These are phyloP conservation scores for Chrysolina americana DNA, from an alignment of 2,888 invertebrate genomes.

Conservation along the genomic window DNA sequence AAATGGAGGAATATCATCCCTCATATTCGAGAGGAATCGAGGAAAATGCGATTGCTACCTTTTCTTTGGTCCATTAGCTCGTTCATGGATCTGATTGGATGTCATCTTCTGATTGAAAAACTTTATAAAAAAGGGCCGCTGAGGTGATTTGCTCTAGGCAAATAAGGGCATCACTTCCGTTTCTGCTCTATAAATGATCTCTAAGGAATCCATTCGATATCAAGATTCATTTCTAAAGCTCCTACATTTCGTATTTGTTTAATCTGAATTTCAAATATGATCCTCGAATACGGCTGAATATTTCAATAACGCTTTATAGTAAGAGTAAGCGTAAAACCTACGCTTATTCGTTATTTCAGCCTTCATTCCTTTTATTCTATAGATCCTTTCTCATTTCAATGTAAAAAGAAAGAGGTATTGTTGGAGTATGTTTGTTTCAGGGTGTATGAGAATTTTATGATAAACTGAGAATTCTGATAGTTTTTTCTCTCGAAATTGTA, in stretches of 20 bases:
- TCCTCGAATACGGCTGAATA: conserved; percentile 56
- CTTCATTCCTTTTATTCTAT: conserved; percentile 45
- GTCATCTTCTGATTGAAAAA: conserved; percentile 60
- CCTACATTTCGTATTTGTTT: conserved; percentile 68
- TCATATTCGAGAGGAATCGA: conserved; percentile 17
- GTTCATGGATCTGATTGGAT: conserved; percentile 61
- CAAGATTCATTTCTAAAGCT: conserved; percentile 61
- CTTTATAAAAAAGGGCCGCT: conserved; percentile 51
- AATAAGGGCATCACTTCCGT: conserved; percentile 63
- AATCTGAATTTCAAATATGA: conserved; percentile 68
- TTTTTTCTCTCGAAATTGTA: too few species aligned
- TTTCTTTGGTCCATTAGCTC: conserved; percentile 66
- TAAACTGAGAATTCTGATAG: too few species aligned
- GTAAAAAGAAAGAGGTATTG: not conserved
- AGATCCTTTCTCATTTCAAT: not conserved
- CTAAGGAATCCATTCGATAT: conserved; percentile 61
- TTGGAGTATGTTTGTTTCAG: not conserved
- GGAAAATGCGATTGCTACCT: conserved; percentile 29
- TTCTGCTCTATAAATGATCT: conserved; percentile 59
- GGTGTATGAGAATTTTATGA: too few species aligned
- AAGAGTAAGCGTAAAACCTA: too few species aligned
- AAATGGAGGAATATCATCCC: conserved; percentile 23
- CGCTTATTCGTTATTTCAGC: conserved; percentile 47
- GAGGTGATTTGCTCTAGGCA: conserved; percentile 59
- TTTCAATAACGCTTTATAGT: conserved; percentile 54